Evolutionary conservation across 2,797 vertebrate species (phyloP).

Genomic region (Melanotaenia maccullochi): DNA sequence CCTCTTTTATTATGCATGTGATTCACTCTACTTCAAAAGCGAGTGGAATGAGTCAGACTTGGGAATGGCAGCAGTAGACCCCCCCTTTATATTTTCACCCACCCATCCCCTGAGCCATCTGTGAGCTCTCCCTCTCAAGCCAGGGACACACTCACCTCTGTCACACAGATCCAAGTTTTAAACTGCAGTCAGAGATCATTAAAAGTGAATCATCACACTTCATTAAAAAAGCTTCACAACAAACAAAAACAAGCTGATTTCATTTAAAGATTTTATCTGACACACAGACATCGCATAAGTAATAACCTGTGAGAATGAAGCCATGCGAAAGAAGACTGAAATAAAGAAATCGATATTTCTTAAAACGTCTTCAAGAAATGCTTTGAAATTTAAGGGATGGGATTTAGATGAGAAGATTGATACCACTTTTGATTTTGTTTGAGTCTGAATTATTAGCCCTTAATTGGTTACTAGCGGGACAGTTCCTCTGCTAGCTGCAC

Average conservation of each 20-base stretch:
- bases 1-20: slow-evolving; percentile 54
- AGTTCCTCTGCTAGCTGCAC: not conserved
- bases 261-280: not conserved
- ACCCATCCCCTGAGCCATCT: slow-evolving; percentile 49
- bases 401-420: not conserved
- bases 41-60: slow-evolving; percentile 55
- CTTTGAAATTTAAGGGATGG: not conserved
- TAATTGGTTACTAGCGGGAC: not conserved
- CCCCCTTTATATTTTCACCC: slow-evolving; percentile 1
- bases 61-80: slow-evolving; percentile 36
- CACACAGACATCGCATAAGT: not conserved
- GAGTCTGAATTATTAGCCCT: not conserved
- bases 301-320: not conserved
- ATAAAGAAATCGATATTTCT: not conserved
- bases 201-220: not conserved
- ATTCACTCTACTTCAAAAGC: slow-evolving; percentile 67
- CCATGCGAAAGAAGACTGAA: not conserved
- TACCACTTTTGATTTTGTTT: not conserved
- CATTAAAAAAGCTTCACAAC: not conserved
- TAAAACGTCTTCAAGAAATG: not conserved
- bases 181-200: not conserved
- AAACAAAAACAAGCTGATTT: not conserved
- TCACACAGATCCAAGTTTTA: slow-evolving; percentile 61
- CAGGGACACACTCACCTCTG: slow-evolving; percentile 64
- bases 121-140: slow-evolving; percentile 62